Conservation (phyloP, 2,113 vertebrate species). For the Rhynchopsitta pachyrhyncha region DNA sequence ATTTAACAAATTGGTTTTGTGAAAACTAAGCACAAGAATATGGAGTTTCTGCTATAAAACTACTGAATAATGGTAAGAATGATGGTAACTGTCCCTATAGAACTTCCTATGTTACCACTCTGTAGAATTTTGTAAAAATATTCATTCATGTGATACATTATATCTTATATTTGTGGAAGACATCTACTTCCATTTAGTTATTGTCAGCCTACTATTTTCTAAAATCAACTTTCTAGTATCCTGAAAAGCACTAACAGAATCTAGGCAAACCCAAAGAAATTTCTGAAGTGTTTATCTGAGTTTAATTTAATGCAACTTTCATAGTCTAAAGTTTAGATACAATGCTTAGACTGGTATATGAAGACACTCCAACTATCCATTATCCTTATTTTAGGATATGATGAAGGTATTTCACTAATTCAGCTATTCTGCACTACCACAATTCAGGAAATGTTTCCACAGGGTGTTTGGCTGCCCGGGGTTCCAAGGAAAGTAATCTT, state of each 20-base stretch:
- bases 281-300: not conserved
- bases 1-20: not conserved
- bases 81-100: accelerated
- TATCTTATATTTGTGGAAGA: not conserved
- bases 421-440: not conserved
- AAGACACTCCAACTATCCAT: not conserved
- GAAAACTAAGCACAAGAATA: not conserved
- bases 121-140: not conserved
- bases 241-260: not conserved
- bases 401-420: not conserved
- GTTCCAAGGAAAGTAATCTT: not conserved
- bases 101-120: not conserved
- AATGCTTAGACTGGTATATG: not conserved
- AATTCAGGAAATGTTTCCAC: not conserved
- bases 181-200: not conserved
- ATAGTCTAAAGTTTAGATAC: not conserved
- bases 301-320: not conserved
- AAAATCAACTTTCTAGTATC: not conserved
- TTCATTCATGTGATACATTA: not conserved
- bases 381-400: not conserved
- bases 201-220: not conserved
- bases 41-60: not conserved
- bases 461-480: not conserved
- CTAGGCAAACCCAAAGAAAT: not conserved
- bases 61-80: not conserved